Base-by-base conservation (phyloP, 1,140 invertebrate genomes). In the Tyrophagus putrescentiae region DNA sequence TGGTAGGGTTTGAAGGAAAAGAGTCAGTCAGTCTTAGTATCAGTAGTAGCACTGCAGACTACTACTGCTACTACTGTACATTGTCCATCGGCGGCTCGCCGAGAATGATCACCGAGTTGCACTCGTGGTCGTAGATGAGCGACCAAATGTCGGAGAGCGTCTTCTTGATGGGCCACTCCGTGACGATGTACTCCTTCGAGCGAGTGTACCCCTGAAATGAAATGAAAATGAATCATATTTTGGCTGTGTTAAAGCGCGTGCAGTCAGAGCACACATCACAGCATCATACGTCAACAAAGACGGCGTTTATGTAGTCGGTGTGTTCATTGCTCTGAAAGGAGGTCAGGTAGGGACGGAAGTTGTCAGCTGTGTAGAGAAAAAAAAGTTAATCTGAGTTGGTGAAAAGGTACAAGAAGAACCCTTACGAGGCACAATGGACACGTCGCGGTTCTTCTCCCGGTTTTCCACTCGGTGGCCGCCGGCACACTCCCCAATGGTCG, bases 231-330 rank as follows among this genome's bases (percentile, higher is more conserved):
- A 3, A 28, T 57, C 21, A 39, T 57, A 57, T 57, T 44, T 57
- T 44, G 6, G 6, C 16, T 7, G 13, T 11, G 6, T 6, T n/a
- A 11, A 16, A 16, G n/a, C 16, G 21, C n/a, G 28, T 21, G 60
- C 11, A 61, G 60, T 58, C 18, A 11, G 31, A 21, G 16, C 18
- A 62, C 7, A 21, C 13, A n/a, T 62, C n/a, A 16, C n/a, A 48
- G n/a, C 54, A 16, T n/a, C 87, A 88, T 79, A 93, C 89, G 72
- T 98, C 94, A 7, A 98, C 92, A 71, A 96, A 97, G 3, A 98
- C 92, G 28, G 94, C 92, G 73, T 98, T 98, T 65, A 98, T 97
- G 73, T 97, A 98, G 74, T 97, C 92, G 3, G 94, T 97, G 70
- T 84, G 92, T 72, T 83, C 90, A 71, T 94, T 95, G 59, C 89